phyloP scores from a whole-genome alignment of 2,113 vertebrate genomes.

The Romanogobio albipinnatus region DNA sequence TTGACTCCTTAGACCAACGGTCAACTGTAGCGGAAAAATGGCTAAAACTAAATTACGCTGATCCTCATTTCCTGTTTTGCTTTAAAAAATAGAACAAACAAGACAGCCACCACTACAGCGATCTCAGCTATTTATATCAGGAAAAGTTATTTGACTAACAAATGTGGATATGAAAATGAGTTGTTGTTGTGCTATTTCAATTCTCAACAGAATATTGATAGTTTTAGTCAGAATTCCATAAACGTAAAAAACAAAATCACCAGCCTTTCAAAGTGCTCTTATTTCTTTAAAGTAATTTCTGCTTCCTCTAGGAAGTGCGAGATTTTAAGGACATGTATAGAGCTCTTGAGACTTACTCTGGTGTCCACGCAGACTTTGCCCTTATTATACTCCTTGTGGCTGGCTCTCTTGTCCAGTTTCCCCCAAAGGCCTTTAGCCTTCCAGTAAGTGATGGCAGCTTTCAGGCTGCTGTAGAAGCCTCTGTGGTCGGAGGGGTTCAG shows the following conservation, averaged over 20 bases:
- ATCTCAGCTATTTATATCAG: not conserved
- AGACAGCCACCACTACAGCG: not conserved
- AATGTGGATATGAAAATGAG: constrained; percentile 45
- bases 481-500: constrained; percentile 86
- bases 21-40: not conserved
- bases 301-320: too few relatives aligned
- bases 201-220: not conserved
- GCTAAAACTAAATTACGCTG: not conserved
- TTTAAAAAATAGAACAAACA: not conserved
- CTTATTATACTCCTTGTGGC: constrained; percentile 91
- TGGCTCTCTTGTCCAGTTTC: constrained; percentile 92
- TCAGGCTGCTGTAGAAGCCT: constrained; percentile 88
- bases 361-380: constrained; percentile 84
- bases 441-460: constrained; percentile 88
- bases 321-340: not conserved
- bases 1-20: not conserved
- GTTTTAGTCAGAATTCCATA: not conserved
- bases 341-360: constrained; percentile 79
- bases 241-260: not conserved
- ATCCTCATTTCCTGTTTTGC: not conserved
- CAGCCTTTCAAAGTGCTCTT: not conserved
- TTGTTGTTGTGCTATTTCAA: not conserved
- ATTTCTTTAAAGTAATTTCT: not conserved
- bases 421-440: constrained; percentile 96
- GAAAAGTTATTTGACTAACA: constrained; percentile 47